Evolutionary conservation across 1,140 invertebrate genomes (phyloP).

Genomic region (Latrodectus geometricus): DNA sequence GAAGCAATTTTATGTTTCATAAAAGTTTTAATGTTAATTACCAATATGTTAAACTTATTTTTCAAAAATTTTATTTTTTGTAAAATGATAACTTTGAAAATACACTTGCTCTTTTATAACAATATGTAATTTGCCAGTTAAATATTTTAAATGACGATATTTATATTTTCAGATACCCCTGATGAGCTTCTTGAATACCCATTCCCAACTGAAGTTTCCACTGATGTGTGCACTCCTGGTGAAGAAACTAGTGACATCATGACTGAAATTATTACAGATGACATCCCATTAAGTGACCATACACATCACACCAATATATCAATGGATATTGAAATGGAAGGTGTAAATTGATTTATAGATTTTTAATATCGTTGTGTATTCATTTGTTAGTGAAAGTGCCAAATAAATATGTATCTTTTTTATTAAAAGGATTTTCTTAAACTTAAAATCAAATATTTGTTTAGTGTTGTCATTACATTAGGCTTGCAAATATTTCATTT

Average conservation of each 20-base stretch:
- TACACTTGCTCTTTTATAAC: too few relatives aligned
- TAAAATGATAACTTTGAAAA: too few relatives aligned
- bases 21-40: too few relatives aligned
- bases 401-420: background rate
- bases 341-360: background rate
- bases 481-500: too few relatives aligned
- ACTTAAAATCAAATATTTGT: too few relatives aligned
- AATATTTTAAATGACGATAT: background rate
- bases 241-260: conserved; percentile 44
- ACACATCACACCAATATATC: conserved; percentile 38
- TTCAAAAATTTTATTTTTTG: too few relatives aligned
- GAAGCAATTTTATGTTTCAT: too few relatives aligned
- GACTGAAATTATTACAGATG: conserved; percentile 49
- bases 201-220: conserved; percentile 20
- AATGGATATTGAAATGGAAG: conserved; percentile 60
- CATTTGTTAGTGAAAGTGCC: background rate
- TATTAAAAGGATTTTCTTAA: background rate
- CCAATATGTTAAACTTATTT: too few relatives aligned
- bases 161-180: conserved; percentile 26
- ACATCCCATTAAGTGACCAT: conserved; percentile 42
- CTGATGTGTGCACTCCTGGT: conserved; percentile 1
- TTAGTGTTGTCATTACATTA: too few relatives aligned
- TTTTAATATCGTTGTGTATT: background rate
- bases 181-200: conserved; percentile 52
- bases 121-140: background rate